Conservation (phyloP, 2,888 invertebrate species). For the Sinelater perroti region DNA sequence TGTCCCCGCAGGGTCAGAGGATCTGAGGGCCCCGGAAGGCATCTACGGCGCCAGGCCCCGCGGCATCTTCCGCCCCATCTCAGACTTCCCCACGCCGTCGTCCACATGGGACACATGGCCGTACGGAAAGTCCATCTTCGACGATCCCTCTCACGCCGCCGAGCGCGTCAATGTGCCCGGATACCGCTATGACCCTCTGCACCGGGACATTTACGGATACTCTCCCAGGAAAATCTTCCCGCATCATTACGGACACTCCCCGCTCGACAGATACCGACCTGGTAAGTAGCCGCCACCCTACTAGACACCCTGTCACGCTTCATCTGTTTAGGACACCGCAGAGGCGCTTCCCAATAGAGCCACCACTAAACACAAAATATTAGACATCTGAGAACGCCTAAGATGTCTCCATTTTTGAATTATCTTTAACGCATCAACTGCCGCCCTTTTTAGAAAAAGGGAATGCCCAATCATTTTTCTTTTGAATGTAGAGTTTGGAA, state of each 20-base stretch:
- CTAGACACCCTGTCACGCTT: slow-evolving; percentile 15
- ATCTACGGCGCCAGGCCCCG: slow-evolving; percentile 71
- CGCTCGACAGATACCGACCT: slow-evolving; percentile 82
- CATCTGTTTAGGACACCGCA: slow-evolving; percentile 39
- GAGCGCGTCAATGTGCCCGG: slow-evolving; percentile 88
- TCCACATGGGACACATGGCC: slow-evolving; percentile 79
- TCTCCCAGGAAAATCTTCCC: slow-evolving; percentile 88
- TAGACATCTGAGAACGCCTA: slow-evolving; percentile 24
- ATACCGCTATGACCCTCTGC: slow-evolving; percentile 90
- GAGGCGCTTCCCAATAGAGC: slow-evolving; percentile 34
- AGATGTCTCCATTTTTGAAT: slow-evolving; percentile 19
- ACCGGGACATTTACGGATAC: slow-evolving; percentile 90
- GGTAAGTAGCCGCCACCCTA: slow-evolving; percentile 67
- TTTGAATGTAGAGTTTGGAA: background rate
- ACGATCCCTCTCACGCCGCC: slow-evolving; percentile 81
- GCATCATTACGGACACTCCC: slow-evolving; percentile 79
- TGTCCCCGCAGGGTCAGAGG: slow-evolving; percentile 78
- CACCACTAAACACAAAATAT: slow-evolving; percentile 21
- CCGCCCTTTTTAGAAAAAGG: background rate
- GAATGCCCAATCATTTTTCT: background rate
- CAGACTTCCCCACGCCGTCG: slow-evolving; percentile 78
- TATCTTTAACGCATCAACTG: background rate
- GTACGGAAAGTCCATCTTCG: slow-evolving; percentile 86
- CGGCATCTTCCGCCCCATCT: slow-evolving; percentile 69
- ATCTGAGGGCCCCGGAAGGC: slow-evolving; percentile 85